These are phyloP conservation scores for Caenorhabditis briggsae DNA, from an alignment of 1,140 invertebrate species.

Conservation along the genomic window DNA sequence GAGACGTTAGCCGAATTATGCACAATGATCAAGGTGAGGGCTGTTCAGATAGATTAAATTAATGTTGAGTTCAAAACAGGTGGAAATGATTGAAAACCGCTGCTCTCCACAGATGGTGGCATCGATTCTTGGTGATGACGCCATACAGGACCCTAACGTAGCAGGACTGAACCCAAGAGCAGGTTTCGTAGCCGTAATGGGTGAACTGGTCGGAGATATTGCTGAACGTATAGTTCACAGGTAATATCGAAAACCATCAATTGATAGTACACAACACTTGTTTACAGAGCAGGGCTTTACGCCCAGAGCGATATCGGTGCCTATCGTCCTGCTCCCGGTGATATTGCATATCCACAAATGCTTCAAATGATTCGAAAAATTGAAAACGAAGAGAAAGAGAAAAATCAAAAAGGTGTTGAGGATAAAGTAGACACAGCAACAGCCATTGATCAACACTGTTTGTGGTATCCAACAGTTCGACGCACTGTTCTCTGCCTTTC, in stretches of 20 bases:
- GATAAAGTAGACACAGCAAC: not conserved
- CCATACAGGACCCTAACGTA: not conserved
- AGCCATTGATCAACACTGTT: slow-evolving; percentile 84
- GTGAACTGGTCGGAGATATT: slow-evolving; percentile 92
- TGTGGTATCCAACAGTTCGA: slow-evolving; percentile 98
- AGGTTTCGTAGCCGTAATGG: slow-evolving; percentile 85
- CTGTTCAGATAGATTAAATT: not conserved
- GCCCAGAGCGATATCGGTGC: slow-evolving; percentile 89
- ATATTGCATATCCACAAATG: slow-evolving; percentile 96
- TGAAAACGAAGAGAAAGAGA: slow-evolving; percentile 60
- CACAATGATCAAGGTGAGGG: slow-evolving; percentile 84
- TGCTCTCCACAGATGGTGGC: slow-evolving; percentile 53
- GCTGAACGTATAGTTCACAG: slow-evolving; percentile 96
- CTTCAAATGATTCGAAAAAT: slow-evolving; percentile 89
- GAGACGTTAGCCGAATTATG: slow-evolving; percentile 97
- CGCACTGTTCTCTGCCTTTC: slow-evolving; percentile 93
- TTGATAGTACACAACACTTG: not conserved
- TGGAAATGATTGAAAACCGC: slow-evolving; percentile 93
- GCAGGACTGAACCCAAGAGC: slow-evolving; percentile 70
- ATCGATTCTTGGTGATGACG: slow-evolving; percentile 56
- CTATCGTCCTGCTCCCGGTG: slow-evolving; percentile 88
- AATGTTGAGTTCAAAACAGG: slow-evolving; percentile 71
- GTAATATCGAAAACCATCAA: slow-evolving; percentile 36
- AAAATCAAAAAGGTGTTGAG: not conserved
- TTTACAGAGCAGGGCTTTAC: slow-evolving; percentile 86